A percentile compares a stretch with the other conserved stretches of the same genome.
phyloP scores from a whole-genome alignment of 2,113 vertebrate genomes.

The Lontra canadensis region DNA sequence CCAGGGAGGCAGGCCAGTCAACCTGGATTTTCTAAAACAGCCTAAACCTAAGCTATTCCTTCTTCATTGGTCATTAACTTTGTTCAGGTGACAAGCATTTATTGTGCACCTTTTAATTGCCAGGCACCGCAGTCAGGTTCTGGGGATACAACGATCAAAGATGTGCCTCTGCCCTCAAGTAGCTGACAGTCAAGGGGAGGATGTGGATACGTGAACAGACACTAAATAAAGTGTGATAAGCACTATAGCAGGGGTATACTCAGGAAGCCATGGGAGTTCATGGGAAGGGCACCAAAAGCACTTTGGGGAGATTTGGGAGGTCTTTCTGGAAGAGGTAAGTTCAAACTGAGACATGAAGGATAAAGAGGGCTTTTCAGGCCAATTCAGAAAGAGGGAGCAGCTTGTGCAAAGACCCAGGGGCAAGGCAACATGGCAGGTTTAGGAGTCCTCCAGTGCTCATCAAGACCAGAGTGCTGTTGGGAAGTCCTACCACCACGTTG shows the following conservation, averaged over 20 bases:
- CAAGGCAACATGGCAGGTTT: neutral
- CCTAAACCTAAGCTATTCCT: neutral
- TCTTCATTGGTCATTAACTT: neutral
- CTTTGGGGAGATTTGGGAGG: neutral
- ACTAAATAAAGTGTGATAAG: neutral
- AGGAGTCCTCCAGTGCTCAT: neutral
- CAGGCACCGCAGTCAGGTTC: neutral
- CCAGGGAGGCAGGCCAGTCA: neutral
- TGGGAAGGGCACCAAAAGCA: neutral
- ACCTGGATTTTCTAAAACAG: neutral
- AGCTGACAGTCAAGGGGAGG: neutral
- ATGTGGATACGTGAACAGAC: neutral
- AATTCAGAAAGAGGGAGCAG: neutral
- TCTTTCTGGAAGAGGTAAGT: neutral
- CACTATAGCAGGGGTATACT: fast-evolving
- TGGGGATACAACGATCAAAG: neutral
- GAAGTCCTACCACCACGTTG: neutral
- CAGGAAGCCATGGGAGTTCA: neutral
- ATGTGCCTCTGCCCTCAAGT: neutral
- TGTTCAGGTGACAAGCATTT: neutral
- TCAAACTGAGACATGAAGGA: neutral
- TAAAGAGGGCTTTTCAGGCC: neutral
- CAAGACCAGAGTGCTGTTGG: neutral
- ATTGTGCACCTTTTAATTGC: neutral
- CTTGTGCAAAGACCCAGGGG: neutral